Conservation (phyloP, 1,140 invertebrate species). For the Tetramorium parvispinum region DNA sequence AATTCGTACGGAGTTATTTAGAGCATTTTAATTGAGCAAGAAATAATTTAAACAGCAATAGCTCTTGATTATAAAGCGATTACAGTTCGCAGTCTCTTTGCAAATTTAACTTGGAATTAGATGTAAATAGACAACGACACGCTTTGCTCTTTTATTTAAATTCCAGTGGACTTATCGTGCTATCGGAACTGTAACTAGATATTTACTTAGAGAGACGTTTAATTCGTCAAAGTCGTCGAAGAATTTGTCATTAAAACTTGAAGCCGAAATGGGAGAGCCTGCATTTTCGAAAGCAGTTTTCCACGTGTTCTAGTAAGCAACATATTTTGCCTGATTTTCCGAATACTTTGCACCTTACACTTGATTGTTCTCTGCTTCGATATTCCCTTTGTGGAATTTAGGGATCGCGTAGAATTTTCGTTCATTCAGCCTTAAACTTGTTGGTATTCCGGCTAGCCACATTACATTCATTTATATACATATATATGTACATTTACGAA, state of each 20-base stretch:
- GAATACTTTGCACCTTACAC: background rate
- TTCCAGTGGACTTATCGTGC: background rate
- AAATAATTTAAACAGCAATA: background rate
- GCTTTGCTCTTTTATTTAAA: background rate
- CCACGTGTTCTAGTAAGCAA: background rate
- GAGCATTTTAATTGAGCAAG: conserved; percentile 9
- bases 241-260: conserved; percentile 27
- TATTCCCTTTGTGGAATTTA: conserved; percentile 30
- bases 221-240: conserved; percentile 4
- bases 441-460: background rate
- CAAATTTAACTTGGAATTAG: background rate
- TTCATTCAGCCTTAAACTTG: conserved; percentile 17
- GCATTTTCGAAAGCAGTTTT: background rate
- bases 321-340: background rate
- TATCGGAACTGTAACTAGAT: background rate
- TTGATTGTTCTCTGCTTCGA: background rate
- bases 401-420: conserved; percentile 29
- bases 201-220: background rate
- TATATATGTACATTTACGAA: background rate
- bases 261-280: background rate
- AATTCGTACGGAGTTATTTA: background rate
- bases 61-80: background rate
- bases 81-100: background rate
- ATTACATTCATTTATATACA: background rate
- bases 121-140: background rate